These are phyloP conservation scores for Ditylenchus weischeri DNA, from an alignment of 2,888 invertebrate genomes.

Conservation along the genomic window DNA sequence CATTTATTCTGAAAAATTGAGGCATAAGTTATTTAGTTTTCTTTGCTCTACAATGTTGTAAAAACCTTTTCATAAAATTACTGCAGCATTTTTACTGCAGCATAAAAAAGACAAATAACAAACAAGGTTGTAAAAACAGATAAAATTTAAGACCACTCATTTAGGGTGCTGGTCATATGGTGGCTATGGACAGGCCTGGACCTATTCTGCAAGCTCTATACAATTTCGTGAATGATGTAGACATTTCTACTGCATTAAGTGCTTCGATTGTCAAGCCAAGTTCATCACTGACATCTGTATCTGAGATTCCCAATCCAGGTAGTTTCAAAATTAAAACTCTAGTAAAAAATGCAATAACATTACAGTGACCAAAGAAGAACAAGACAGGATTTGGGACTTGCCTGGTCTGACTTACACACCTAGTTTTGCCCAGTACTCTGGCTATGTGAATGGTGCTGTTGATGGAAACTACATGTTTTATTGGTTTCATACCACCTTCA, in stretches of 20 bases:
- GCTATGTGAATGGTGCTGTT: conserved; percentile 46
- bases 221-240: conserved; percentile 62
- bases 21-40: too few relatives aligned
- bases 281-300: too few relatives aligned
- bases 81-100: too few relatives aligned
- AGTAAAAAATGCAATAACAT: too few relatives aligned
- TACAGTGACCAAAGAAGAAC: conserved; percentile 20
- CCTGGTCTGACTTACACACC: conserved; percentile 49
- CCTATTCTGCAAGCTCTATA: conserved; percentile 74
- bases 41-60: too few relatives aligned
- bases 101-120: too few relatives aligned
- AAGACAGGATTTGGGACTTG: conserved; percentile 45
- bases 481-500: background rate
- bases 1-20: too few relatives aligned
- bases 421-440: conserved; percentile 61
- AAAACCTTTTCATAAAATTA: too few relatives aligned
- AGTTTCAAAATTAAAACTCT: too few relatives aligned
- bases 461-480: conserved; percentile 45
- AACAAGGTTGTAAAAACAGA: background rate
- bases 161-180: conserved; percentile 74
- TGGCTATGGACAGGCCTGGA: conserved; percentile 75
- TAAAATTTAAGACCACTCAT: background rate
- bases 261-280: too few relatives aligned
- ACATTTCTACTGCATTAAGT: conserved; percentile 34
- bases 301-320: too few relatives aligned